phyloP scores from a whole-genome alignment of 1,140 invertebrate genomes.

The Bicyclus anynana region DNA sequence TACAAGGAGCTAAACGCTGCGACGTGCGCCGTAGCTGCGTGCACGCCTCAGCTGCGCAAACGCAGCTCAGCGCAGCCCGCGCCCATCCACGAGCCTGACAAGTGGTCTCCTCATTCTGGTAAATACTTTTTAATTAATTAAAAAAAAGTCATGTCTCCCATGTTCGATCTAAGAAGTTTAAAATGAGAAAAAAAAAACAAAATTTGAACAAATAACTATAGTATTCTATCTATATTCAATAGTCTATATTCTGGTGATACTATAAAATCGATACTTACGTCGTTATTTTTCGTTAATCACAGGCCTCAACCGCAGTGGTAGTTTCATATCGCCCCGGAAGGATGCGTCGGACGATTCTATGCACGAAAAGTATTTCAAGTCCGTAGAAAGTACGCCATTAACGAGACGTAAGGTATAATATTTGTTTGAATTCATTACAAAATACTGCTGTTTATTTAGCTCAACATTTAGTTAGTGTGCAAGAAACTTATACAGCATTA shows the following conservation, averaged over 20 bases:
- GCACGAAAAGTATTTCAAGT: slow-evolving; percentile 88
- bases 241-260: too few relatives aligned
- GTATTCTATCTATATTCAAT: too few relatives aligned
- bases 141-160: too few relatives aligned
- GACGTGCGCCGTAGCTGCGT: slow-evolving; percentile 44
- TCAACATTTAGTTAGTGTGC: too few relatives aligned
- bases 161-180: too few relatives aligned
- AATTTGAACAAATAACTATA: too few relatives aligned
- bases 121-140: too few relatives aligned
- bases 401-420: slow-evolving; percentile 73
- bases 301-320: slow-evolving; percentile 81
- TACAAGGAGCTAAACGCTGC: slow-evolving; percentile 49
- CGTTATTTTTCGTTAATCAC: slow-evolving; percentile 4
- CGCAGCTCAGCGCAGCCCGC: slow-evolving; percentile 43
- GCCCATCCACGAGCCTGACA: slow-evolving; percentile 49
- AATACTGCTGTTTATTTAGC: too few relatives aligned
- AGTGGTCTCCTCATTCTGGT: slow-evolving; percentile 69
- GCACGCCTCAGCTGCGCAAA: slow-evolving; percentile 62
- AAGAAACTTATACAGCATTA: too few relatives aligned
- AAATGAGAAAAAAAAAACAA: too few relatives aligned
- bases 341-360: slow-evolving; percentile 85
- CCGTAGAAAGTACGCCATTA: slow-evolving; percentile 79
- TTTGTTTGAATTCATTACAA: not conserved
- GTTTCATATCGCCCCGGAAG: slow-evolving; percentile 84
- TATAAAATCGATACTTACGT: too few relatives aligned